Evolutionary conservation across 2,113 vertebrate genomes (phyloP), one percentile per base, ranked within the genome.

Genomic region (Cervus canadensis): DNA sequence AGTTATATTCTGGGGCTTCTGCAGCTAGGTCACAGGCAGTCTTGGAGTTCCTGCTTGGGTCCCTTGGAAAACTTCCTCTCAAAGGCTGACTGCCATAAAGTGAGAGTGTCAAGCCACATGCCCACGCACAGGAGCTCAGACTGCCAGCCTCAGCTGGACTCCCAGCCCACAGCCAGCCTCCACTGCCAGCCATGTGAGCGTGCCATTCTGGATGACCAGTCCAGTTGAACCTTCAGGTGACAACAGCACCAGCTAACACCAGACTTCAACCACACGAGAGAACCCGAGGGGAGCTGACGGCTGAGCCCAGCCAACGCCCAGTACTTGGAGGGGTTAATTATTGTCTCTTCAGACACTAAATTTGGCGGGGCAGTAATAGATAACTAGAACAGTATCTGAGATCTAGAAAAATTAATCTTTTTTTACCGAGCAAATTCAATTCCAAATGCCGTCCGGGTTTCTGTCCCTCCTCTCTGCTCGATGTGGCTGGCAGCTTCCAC

Each of bases 401-500:
- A 91, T 91, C 52, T 54, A 82, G n/a, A 85, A 86, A 90, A 6
- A 43, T 33, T 33, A 16, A 13, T 76, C 16, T 86, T 86, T 89
- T 89, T 97, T 98, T 99, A 99, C 99, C 99, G 99, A 23, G 99
- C 99, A 71, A 99, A 99, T 62, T 99, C 99, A 62, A 99, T 99
- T 90, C 99, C 99, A 15, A 99, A 99, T 0, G 99, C 99, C 0
- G 99, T 99, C 74, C 99, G 98, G 14, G 99, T 99, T 98, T 99
- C 99, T 9, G 99, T 99, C 0, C 99, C 99, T 2, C 99, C 99
- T 17, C 99, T 98, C 97, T 99, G 99, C 94, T 99, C 98, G 10
- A 99, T 99, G 97, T 98, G 99, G 86, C 99, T 99, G 85, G 99
- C 99, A 0, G 99, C 99, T 0, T 99, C 99, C 89, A 99, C 99